Conservation (phyloP, 2,888 invertebrate species). For the Protophormia terraenovae region DNA sequence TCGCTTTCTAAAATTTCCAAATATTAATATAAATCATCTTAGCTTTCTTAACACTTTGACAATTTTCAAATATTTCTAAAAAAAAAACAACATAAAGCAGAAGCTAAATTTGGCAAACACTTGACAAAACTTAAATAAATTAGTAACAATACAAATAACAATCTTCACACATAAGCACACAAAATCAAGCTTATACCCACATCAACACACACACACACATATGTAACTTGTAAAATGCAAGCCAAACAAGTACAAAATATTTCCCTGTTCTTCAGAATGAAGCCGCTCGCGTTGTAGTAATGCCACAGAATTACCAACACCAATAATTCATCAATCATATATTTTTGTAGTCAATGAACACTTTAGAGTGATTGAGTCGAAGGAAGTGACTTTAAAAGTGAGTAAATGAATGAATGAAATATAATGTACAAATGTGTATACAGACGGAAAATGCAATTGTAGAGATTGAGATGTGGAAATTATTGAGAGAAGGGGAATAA, state of each 20-base stretch:
- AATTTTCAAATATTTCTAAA: neutral
- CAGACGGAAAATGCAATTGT: slow-evolving; percentile 15
- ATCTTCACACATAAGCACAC: neutral
- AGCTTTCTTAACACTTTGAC: no score
- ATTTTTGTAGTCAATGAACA: slow-evolving; percentile 55
- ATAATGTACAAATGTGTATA: slow-evolving; percentile 3
- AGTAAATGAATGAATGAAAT: slow-evolving; percentile 40
- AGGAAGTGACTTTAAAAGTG: slow-evolving; percentile 50
- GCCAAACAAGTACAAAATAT: neutral
- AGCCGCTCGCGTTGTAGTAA: neutral
- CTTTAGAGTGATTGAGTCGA: slow-evolving; percentile 30
- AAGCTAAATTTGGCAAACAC: neutral
- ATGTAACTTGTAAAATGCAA: neutral
- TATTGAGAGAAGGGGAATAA: neutral
- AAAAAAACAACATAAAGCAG: neutral
- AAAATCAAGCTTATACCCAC: slow-evolving; percentile 2
- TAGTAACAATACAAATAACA: neutral
- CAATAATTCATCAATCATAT: slow-evolving; percentile 66
- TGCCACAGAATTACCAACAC: slow-evolving; percentile 53
- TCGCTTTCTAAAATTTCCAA: no score
- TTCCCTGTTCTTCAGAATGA: no score
- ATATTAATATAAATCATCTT: no score
- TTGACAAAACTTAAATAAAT: neutral
- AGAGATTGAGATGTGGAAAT: neutral
- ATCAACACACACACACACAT: neutral